Conservation (phyloP, 1,140 invertebrate genomes). For the Acromyrmex heyeri region DNA sequence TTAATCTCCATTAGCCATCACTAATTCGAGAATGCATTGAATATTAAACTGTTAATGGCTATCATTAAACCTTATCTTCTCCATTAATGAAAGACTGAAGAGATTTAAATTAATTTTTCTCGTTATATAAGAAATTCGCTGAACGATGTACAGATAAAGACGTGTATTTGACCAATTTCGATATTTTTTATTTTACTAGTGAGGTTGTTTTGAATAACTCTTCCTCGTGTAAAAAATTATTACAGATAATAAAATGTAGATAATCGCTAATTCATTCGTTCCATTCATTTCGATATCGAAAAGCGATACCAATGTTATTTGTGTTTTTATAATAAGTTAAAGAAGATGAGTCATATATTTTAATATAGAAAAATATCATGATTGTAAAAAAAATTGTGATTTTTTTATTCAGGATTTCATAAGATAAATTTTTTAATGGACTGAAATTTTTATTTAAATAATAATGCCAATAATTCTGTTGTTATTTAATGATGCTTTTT, state of each 20-base stretch:
- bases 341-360: not conserved
- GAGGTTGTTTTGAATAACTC: not conserved
- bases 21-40: conserved; percentile 9
- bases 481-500: too few species aligned
- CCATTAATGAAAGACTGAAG: not conserved
- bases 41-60: not conserved
- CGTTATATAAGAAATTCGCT: not conserved
- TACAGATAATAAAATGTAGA: not conserved
- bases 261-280: conserved; percentile 17
- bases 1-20: conserved; percentile 1
- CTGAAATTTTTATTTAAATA: not conserved
- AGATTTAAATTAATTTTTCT: conserved; percentile 8
- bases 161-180: conserved; percentile 4
- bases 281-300: not conserved
- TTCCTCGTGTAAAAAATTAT: conserved; percentile 17
- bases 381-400: not conserved
- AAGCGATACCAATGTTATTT: conserved; percentile 17
- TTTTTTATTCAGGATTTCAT: not conserved
- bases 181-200: conserved; percentile 30
- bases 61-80: not conserved
- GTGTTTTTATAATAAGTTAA: not conserved
- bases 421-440: not conserved
- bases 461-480: not conserved
- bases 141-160: not conserved
- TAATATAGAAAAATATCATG: not conserved